Base-by-base conservation (phyloP, 2,797 vertebrate species). In the Synaphobranchus kaupii region DNA sequence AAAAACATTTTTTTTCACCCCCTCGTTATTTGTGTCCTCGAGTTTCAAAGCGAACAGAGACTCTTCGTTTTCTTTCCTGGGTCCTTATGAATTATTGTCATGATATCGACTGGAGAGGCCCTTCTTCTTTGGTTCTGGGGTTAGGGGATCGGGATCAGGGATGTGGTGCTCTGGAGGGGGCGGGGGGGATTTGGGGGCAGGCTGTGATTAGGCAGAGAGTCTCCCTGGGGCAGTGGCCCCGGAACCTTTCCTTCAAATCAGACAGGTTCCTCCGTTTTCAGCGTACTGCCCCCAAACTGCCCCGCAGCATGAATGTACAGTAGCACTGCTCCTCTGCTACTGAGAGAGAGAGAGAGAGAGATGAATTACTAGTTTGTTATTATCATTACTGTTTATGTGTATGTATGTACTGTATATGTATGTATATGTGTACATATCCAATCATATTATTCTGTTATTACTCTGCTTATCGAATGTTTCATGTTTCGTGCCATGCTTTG, bases 261-360 rank as follows among this genome's bases (percentile, higher is more conserved):
- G 94, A 93, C 90, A 92, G 8, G 86, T 88, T 88, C 93, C 92
- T 93, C 92, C 89, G 92, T 93, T 93, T 95, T 95, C 94, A 95
- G 92, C 94, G 95, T 92, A 91, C 93, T 90, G 93, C n/a, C 95
- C 95, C 95, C 85, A 91, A 94, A 95, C 94, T 89, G 93, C 95
- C 95, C 94, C 15, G 89, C 93, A 95, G 96, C 95, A 91, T 94
- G 94, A 96, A 96, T 96, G 94, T 93, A 94, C 95, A 93, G 48
- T 34, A 25, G 17, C n/a, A 17, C 4, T 44, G 73, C 88, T 87
- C 89, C 89, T 90, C 89, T 91, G 56, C 92, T 82, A 39, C 39
- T 39, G 39, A 39, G 39, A 39, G 1, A 39, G 39, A 39, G 39
- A 39, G 39, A 39, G 39, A 39, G 39, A 0, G 39, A 39, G 39